Evolutionary conservation across 2,113 vertebrate species (phyloP).

Genomic region (Piprites chloris): DNA sequence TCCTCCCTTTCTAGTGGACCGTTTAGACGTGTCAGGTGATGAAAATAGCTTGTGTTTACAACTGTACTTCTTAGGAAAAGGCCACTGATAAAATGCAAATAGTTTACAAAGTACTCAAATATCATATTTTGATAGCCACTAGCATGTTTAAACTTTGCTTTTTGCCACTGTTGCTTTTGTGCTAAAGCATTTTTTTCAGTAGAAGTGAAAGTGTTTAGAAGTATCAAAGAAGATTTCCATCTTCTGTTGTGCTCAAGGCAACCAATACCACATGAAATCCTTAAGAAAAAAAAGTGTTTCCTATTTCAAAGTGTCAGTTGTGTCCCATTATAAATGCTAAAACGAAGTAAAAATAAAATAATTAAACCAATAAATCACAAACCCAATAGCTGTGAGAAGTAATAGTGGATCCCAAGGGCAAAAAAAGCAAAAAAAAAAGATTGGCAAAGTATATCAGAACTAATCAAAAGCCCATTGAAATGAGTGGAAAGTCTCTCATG

Average conservation of each 20-base stretch:
- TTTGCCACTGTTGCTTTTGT: background rate
- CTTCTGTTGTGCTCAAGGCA: background rate
- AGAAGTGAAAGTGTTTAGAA: background rate
- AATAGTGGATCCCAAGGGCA: background rate
- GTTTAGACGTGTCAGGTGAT: background rate
- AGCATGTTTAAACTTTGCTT: background rate
- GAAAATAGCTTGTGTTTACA: background rate
- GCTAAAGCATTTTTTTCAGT: background rate
- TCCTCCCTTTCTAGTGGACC: background rate
- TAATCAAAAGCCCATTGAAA: background rate
- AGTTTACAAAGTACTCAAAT: background rate
- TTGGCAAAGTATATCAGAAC: background rate
- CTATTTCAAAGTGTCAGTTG: background rate
- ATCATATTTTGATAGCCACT: background rate
- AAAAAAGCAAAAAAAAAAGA: background rate
- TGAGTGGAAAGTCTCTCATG: background rate
- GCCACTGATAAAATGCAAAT: background rate
- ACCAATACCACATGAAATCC: background rate
- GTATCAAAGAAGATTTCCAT: background rate
- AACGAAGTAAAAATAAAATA: background rate
- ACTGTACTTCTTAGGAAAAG: background rate
- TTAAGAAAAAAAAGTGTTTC: background rate
- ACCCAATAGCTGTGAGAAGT: background rate
- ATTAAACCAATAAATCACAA: conserved; percentile 8
- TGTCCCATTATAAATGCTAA: background rate